Percentiles rank a stretch among this genome's conserved stretches.
These are phyloP conservation scores for Malacoctenus gilli DNA, from an alignment of 2,797 vertebrate genomes.

Conservation along the genomic window DNA sequence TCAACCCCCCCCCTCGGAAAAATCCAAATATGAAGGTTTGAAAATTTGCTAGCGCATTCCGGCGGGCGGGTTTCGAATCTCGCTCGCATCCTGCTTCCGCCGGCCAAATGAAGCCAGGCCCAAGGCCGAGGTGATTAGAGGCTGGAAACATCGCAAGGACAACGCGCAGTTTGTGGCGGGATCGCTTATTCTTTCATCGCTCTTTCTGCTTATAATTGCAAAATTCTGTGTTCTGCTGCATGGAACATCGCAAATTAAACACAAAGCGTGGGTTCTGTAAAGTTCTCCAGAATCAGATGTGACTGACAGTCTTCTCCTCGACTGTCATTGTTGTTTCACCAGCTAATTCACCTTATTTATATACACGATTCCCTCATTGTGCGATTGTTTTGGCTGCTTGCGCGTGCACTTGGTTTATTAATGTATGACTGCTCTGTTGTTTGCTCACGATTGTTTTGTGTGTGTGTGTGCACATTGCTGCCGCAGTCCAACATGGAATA, in stretches of 20 bases:
- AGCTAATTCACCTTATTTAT: conserved; percentile 3
- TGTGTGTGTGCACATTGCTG: conserved; percentile 29
- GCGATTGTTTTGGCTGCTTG: neutral
- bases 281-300: too few relatives aligned
- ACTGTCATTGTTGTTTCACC: neutral
- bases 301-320: too few relatives aligned
- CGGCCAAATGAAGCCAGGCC: conserved; percentile 36
- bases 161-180: neutral
- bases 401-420: conserved; percentile 27
- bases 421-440: conserved; percentile 40
- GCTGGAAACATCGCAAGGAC: conserved; percentile 1
- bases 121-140: conserved; percentile 6
- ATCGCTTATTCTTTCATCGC: neutral
- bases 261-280: too few relatives aligned
- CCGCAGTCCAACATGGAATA: conserved; percentile 11
- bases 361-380: conserved; percentile 16
- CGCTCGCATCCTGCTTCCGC: conserved; percentile 9
- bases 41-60: conserved; percentile 29
- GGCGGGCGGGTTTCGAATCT: conserved; percentile 18
- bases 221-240: too few relatives aligned
- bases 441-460: conserved; percentile 25
- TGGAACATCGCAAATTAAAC: too few relatives aligned
- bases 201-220: neutral
- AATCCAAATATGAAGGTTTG: conserved; percentile 34
- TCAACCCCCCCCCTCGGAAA: conserved; percentile 32